Base-by-base conservation (phyloP, 2,113 vertebrate species). In the Mormyrus lacerda region DNA sequence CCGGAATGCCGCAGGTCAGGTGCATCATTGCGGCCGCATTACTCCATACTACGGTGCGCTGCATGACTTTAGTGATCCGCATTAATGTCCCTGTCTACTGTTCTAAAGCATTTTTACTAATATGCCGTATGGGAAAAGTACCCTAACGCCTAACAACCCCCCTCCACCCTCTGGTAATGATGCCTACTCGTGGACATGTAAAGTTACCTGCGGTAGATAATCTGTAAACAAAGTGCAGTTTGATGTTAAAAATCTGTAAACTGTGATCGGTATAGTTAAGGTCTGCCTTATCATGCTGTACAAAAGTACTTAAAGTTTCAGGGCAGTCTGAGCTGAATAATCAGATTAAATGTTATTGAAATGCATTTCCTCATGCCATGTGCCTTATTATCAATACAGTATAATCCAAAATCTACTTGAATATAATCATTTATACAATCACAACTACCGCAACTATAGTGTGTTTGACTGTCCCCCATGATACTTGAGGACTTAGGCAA, bases 1-100 rank as follows among this genome's bases (percentile, higher is more conserved):
- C 44, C 69, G 93, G 95, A 96, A 96, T 96, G 95, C 83, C 0
- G 92, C 93, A 89, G 10, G 47, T 91, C 95, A 89, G 90, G 95
- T 89, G 73, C 17, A 42, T 79, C 31, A 17, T 15, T 42, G 15
- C 31, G 31, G 53, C 69, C 69, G 31, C 27, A 76, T 76, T 76
- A 15, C 69, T 35, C 69, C 69, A 76, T 76, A 76, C 13, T 3
- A 73, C 13, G 1, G 13, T 4, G 35, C 27, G 13, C 35, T 8
- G 19, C 73, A 17, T 19, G 35, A 79, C 73, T 69, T 69, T 11
- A 69, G 17, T 79, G 73, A 76, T 39, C 15, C 4, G 35, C 35
- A 79, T 42, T 79, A 35, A 42, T 79, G 13, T 17, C 73, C 61
- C 15, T 39, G 4, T 42, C 9, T 39, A 79, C 13, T 42, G 31